Conservation (phyloP, 2,888 invertebrate genomes). For the Catocala fraxini region DNA sequence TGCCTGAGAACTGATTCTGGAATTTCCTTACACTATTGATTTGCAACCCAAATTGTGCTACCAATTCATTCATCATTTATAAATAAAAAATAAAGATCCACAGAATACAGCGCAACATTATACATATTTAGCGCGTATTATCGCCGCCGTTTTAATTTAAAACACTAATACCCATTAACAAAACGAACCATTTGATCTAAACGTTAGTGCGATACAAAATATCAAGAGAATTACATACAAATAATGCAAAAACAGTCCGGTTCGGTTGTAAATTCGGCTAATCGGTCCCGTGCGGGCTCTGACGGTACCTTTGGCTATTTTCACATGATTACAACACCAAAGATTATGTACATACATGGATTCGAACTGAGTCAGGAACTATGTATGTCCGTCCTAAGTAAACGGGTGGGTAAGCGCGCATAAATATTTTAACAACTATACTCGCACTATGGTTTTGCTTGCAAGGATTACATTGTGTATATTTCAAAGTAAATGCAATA, state of each 20-base stretch:
- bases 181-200: slow-evolving; percentile 27
- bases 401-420: slow-evolving; percentile 61
- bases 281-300: slow-evolving; percentile 54
- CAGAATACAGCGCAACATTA: too few species aligned
- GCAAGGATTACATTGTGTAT: too few species aligned
- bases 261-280: slow-evolving; percentile 55
- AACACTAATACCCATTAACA: not conserved
- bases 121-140: too few species aligned
- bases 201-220: slow-evolving; percentile 28
- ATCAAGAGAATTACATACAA: slow-evolving; percentile 46
- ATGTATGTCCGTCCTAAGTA: slow-evolving; percentile 72
- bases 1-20: too few species aligned
- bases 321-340: slow-evolving; percentile 50
- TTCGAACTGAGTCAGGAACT: slow-evolving; percentile 67
- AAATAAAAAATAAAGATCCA: too few species aligned
- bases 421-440: slow-evolving; percentile 67
- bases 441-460: not conserved
- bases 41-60: too few species aligned
- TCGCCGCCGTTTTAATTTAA: not conserved
- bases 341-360: slow-evolving; percentile 53
- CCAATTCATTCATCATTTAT: too few species aligned
- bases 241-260: slow-evolving; percentile 53
- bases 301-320: slow-evolving; percentile 52
- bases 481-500: too few species aligned
- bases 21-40: too few species aligned